Evolutionary conservation across 37 sponge, comb jelly and placozoan species (phyloP), one percentile per base, ranked within the genome.

Genomic region (Axinella damicornis): DNA sequence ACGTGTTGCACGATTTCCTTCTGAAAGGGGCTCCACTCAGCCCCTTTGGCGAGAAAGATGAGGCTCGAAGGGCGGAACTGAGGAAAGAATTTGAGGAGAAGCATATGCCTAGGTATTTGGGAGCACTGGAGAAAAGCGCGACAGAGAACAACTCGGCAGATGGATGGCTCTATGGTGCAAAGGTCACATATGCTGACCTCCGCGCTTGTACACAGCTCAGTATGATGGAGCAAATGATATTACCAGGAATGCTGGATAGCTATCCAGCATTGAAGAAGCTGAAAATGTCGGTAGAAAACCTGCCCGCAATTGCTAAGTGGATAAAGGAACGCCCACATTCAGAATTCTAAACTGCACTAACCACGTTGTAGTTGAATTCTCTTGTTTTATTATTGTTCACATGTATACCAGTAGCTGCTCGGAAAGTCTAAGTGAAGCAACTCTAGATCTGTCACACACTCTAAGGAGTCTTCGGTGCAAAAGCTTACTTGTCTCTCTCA

Each of bases 301-400:
- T 79, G 20, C 85, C 90, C 28, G 79, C 79, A 58, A 84, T 89
- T 62, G 85, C 85, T 0, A 83, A 84, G 65, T 89, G 90, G 90
- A 63, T 89, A 18, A 78, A 78, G 57, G 75, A 79, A 41, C 59
- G 85, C 19, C 90, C 90, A 35, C 38, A 88, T 28, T 76, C 89
- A n/a, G 40, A 64, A 40, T 65, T 64, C 73, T 87, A 19, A 79
- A 46, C 46, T n/a, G n/a, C n/a, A n/a, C n/a, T n/a, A n/a, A n/a
- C n/a, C n/a, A n/a, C n/a, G n/a, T n/a, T n/a, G n/a, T n/a, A n/a
- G n/a, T n/a, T n/a, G n/a, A n/a, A n/a, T n/a, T n/a, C n/a, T n/a
- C n/a, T n/a, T n/a, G n/a, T n/a, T n/a, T n/a, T n/a, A n/a, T n/a
- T n/a, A n/a, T n/a, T n/a, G n/a, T n/a, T n/a, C n/a, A n/a, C n/a